Evolutionary conservation across 2,113 vertebrate genomes (phyloP).

Genomic region (Garra rufa): DNA sequence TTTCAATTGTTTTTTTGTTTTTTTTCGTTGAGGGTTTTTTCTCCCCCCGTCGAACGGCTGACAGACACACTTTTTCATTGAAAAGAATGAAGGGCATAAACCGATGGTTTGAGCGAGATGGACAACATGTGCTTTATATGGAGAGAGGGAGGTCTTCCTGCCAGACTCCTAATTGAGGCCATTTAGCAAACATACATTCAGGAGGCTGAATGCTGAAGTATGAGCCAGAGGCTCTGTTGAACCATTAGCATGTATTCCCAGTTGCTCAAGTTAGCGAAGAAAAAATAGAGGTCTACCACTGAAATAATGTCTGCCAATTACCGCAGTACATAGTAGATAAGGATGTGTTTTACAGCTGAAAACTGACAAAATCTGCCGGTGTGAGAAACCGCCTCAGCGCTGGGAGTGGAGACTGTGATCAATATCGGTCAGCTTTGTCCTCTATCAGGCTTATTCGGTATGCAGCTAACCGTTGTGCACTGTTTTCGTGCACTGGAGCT

Average conservation of each 20-base stretch:
- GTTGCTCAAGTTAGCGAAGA: conserved; percentile 71
- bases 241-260: conserved; percentile 75
- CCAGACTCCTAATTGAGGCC: conserved; percentile 74
- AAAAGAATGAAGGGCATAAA: conserved; percentile 51
- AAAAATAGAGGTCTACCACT: conserved; percentile 64
- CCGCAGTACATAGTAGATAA: conserved; percentile 39
- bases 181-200: conserved; percentile 76
- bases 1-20: conserved; percentile 55
- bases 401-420: conserved; percentile 27
- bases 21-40: conserved; percentile 21
- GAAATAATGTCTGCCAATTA: conserved; percentile 57
- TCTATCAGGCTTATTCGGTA: conserved; percentile 32
- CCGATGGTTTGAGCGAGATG: conserved; percentile 35
- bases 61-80: conserved; percentile 45
- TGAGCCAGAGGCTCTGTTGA: conserved; percentile 74
- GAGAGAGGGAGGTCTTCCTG: conserved; percentile 64
- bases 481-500: conserved; percentile 27
- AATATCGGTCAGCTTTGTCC: conserved; percentile 32
- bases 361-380: conserved; percentile 23
- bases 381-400: conserved; percentile 5
- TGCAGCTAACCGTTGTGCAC: neutral
- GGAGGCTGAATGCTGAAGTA: conserved; percentile 74
- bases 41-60: conserved; percentile 15
- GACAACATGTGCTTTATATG: conserved; percentile 56
- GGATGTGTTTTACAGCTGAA: conserved; percentile 41